Evolutionary conservation across 2,113 vertebrate species (phyloP).

Genomic region (Lonchura striata): DNA sequence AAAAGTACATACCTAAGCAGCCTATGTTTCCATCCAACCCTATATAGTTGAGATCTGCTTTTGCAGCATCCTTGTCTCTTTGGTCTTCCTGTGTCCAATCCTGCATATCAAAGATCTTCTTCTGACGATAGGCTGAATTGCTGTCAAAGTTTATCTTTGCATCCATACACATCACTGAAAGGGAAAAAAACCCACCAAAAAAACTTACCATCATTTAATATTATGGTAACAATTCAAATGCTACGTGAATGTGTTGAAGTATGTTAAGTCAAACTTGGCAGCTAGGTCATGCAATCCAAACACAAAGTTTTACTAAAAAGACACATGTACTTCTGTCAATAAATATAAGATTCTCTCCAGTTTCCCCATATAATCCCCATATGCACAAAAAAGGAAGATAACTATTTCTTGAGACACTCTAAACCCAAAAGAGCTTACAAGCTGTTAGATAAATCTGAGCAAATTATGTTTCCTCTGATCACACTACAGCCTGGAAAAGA

Average conservation of each 20-base stretch:
- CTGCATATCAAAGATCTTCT: conserved; percentile 88
- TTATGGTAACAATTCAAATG: not conserved
- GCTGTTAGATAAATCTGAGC: not conserved
- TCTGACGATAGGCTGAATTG: conserved; percentile 92
- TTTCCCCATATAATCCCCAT: not conserved
- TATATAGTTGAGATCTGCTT: conserved; percentile 94
- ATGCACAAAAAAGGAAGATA: not conserved
- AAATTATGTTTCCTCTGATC: not conserved
- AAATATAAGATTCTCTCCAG: not conserved
- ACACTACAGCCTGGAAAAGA: not conserved
- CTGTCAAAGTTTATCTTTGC: conserved; percentile 99
- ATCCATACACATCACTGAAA: conserved; percentile 95
- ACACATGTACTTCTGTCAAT: not conserved
- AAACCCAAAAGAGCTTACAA: not conserved
- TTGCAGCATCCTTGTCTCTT: conserved; percentile 88
- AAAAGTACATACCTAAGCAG: conserved; percentile 83
- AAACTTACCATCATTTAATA: not conserved
- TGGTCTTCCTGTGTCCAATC: conserved; percentile 97
- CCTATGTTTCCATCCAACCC: conserved; percentile 96
- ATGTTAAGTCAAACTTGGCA: not conserved
- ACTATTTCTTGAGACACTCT: not conserved
- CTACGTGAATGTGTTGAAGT: not conserved
- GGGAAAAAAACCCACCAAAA: not conserved
- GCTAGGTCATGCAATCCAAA: not conserved
- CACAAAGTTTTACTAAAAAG: not conserved